These are phyloP conservation scores for Rhingia rostrata DNA, from an alignment of 2,888 invertebrate genomes.

Conservation along the genomic window DNA sequence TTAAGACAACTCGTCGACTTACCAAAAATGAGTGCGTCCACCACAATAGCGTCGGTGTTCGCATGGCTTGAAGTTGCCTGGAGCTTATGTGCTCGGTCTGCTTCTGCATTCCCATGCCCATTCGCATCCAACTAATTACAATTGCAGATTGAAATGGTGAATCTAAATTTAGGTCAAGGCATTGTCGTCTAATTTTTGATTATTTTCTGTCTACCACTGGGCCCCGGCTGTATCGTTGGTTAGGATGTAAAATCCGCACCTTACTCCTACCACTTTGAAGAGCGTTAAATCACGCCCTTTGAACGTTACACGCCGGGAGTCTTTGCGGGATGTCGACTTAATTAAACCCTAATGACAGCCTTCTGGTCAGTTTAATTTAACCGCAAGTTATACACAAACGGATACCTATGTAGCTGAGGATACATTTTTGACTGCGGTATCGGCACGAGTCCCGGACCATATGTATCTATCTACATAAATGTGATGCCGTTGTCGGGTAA, in stretches of 20 bases:
- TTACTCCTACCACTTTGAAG: conserved; percentile 1
- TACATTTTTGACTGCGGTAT: conserved; percentile 29
- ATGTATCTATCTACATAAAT: conserved; percentile 8
- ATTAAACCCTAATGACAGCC: conserved; percentile 70
- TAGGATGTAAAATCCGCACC: conserved; percentile 22
- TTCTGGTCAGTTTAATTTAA: conserved; percentile 64
- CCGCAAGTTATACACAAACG: conserved; percentile 29
- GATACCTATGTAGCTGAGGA: not conserved
- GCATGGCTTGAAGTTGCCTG: not conserved
- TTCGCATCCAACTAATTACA: conserved; percentile 47
- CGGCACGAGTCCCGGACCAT: conserved; percentile 6
- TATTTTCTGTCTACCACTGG: not conserved
- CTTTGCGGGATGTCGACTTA: conserved; percentile 66
- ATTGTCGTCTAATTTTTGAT: conserved; percentile 43
- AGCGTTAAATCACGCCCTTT: conserved; percentile 44
- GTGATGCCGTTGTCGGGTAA: conserved; percentile 55
- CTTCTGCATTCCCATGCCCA: not conserved
- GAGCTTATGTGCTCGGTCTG: not conserved
- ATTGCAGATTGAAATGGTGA: conserved; percentile 60
- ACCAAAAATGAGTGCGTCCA: not conserved
- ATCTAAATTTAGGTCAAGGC: conserved; percentile 61
- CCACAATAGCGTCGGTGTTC: not conserved
- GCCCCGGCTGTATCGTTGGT: conserved; percentile 6
- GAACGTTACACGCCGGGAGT: conserved; percentile 44
- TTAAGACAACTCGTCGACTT: conserved; percentile 19